phyloP scores from a whole-genome alignment of 2,113 vertebrate species.

The Amphiprion ocellaris region DNA sequence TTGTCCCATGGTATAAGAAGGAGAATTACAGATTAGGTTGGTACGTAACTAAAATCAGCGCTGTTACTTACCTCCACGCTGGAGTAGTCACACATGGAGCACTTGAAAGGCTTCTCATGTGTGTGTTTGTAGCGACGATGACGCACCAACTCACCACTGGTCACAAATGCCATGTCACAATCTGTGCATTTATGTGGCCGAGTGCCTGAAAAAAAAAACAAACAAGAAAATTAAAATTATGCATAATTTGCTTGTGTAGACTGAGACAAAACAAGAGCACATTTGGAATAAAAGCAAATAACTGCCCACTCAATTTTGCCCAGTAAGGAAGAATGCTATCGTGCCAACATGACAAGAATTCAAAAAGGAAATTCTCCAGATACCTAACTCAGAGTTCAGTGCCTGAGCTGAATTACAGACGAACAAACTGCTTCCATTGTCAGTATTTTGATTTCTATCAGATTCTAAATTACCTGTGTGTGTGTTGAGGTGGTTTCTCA shows the following conservation, averaged over 20 bases:
- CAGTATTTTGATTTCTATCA: neutral
- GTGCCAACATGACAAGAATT: neutral
- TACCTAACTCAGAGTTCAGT: no score
- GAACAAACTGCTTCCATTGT: neutral
- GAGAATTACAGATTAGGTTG: no score
- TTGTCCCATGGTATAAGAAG: fast-evolving
- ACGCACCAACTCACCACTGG: slow-evolving; percentile 97
- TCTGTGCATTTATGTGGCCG: slow-evolving; percentile 98
- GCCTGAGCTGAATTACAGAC: neutral
- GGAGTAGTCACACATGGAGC: slow-evolving; percentile 99
- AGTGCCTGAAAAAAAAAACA: slow-evolving; percentile 88
- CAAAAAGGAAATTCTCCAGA: neutral
- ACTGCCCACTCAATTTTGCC: neutral
- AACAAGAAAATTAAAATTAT: neutral
- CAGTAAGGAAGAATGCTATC: neutral
- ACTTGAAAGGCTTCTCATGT: slow-evolving; percentile 99
- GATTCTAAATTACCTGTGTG: slow-evolving; percentile 90
- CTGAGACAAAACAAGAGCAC: neutral
- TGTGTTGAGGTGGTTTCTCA: slow-evolving; percentile 99
- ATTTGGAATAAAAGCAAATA: neutral
- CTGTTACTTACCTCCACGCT: slow-evolving; percentile 92
- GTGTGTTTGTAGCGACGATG: slow-evolving; percentile 99
- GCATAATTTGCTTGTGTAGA: no score
- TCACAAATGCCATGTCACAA: slow-evolving; percentile 99
- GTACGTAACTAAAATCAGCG: neutral